phyloP scores from a whole-genome alignment of 2,113 vertebrate species.

The Lanius collurio region DNA sequence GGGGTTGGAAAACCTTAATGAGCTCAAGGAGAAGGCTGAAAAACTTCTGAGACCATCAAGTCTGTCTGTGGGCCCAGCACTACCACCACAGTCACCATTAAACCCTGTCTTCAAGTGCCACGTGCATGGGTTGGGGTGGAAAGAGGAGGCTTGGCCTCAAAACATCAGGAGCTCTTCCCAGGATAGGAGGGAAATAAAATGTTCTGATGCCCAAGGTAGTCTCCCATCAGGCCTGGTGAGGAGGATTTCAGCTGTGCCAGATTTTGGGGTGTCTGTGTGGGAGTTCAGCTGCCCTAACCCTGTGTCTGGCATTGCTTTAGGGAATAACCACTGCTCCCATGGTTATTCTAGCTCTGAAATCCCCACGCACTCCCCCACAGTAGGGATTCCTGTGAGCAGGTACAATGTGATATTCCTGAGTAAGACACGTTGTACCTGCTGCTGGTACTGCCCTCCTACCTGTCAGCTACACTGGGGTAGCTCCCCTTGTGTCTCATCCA shows the following conservation, averaged over 20 bases:
- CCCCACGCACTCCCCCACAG: accelerated
- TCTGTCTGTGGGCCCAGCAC: no score
- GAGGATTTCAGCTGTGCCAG: neutral
- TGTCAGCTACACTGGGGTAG: neutral
- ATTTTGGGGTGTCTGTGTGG: neutral
- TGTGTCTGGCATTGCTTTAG: neutral
- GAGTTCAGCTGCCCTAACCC: neutral
- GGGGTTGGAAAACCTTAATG: accelerated
- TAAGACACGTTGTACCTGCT: no score
- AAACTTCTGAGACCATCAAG: no score
- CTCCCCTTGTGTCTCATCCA: neutral
- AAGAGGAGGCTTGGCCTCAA: accelerated
- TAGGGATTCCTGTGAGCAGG: neutral
- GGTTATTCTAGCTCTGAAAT: neutral
- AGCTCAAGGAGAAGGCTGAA: accelerated
- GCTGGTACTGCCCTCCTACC: neutral
- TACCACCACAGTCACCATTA: accelerated
- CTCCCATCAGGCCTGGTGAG: neutral
- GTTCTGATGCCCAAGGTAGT: neutral
- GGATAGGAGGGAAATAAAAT: neutral
- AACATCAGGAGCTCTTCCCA: neutral
- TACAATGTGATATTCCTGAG: no score
- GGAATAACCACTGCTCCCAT: neutral
- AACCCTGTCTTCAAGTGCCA: accelerated
- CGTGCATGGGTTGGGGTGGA: no score